Percentiles rank a stretch among this genome's conserved stretches.
These are phyloP conservation scores for Acanthosepion lycidas DNA, from an alignment of 2,888 invertebrate genomes.

Conservation along the genomic window DNA sequence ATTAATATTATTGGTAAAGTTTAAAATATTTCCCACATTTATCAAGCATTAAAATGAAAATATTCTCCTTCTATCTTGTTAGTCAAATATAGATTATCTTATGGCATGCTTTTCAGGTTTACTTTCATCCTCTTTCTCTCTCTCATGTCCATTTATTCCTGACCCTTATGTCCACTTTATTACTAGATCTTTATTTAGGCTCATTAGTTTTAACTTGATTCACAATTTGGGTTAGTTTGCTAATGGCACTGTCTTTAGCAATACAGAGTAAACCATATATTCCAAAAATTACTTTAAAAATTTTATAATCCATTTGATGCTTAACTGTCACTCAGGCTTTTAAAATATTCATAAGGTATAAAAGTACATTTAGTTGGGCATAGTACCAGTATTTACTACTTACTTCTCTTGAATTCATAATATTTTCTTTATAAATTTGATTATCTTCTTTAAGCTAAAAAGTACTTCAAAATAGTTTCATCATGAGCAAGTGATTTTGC, in stretches of 20 bases:
- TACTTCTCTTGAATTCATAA: background rate
- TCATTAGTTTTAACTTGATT: background rate
- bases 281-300: background rate
- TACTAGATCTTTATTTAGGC: background rate
- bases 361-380: too few relatives aligned
- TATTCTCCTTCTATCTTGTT: background rate
- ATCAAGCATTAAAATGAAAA: background rate
- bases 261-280: background rate
- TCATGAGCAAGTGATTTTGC: too few relatives aligned
- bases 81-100: background rate
- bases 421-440: background rate
- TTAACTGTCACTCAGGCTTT: background rate
- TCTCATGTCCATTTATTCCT: background rate
- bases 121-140: background rate
- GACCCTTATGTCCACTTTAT: background rate
- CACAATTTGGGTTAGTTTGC: conserved; percentile 7
- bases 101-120: background rate
- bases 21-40: background rate
- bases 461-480: too few relatives aligned
- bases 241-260: background rate
- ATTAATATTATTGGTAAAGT: background rate
- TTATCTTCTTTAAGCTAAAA: background rate
- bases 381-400: background rate
- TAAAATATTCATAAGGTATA: background rate
- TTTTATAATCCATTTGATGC: background rate